phyloP scores from a whole-genome alignment of 2,888 invertebrate species.

The Macrophya alboannulata region DNA sequence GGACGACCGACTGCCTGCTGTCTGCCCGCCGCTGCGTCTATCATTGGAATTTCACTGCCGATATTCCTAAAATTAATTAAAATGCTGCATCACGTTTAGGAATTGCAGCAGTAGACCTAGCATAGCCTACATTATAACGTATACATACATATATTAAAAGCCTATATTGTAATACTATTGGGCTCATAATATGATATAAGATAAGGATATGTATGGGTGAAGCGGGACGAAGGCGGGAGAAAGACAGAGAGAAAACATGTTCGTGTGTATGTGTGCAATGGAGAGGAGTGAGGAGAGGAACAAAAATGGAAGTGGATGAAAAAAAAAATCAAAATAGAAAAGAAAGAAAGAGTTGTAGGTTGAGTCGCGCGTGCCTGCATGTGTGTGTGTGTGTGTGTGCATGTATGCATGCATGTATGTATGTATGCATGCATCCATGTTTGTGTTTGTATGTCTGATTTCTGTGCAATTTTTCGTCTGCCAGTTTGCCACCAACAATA shows the following conservation, averaged over 20 bases:
- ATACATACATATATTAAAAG: conserved; percentile 67
- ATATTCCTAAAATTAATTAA: conserved; percentile 77
- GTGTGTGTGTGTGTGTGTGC: too few relatives aligned
- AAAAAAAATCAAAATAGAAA: conserved; percentile 58
- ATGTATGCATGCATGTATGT: conserved; percentile 68
- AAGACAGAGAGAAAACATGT: conserved; percentile 34
- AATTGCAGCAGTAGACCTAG: conserved; percentile 73
- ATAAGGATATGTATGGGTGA: conserved; percentile 53
- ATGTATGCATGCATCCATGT: too few relatives aligned
- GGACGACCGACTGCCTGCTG: conserved; percentile 66
- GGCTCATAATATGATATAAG: conserved; percentile 71
- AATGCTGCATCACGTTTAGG: conserved; percentile 71
- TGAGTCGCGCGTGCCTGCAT: conserved; percentile 63
- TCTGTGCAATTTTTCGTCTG: conserved; percentile 78
- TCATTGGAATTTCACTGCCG: conserved; percentile 80
- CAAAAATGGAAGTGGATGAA: conserved; percentile 56
- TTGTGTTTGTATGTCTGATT: conserved; percentile 62
- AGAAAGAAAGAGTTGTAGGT: conserved; percentile 62
- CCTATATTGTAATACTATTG: conserved; percentile 71
- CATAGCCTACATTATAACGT: conserved; percentile 74
- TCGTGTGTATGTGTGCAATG: conserved; percentile 57
- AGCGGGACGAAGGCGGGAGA: conserved; percentile 55
- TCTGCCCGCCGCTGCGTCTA: conserved; percentile 76
- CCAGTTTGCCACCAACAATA: conserved; percentile 73
- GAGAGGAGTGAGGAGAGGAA: conserved; percentile 56